Evolutionary conservation across 2,113 vertebrate genomes (phyloP).

Genomic region (Sphaerodactylus townsendi): DNA sequence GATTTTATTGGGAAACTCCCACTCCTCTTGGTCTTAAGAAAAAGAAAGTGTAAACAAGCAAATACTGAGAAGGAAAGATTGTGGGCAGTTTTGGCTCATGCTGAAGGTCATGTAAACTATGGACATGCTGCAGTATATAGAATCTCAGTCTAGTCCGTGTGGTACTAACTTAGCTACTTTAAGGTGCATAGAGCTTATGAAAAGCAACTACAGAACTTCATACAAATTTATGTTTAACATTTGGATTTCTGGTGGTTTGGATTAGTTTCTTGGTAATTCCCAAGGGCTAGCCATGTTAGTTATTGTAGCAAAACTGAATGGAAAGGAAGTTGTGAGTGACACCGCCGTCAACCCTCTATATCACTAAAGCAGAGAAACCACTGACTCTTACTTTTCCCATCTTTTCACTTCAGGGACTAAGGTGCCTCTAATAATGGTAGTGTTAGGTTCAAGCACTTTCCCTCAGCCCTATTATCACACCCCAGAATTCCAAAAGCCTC

Average conservation of each 20-base stretch:
- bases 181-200: neutral
- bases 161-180: neutral
- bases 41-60: neutral
- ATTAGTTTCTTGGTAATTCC: neutral
- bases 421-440: too few relatives aligned
- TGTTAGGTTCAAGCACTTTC: too few relatives aligned
- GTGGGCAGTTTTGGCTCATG: neutral
- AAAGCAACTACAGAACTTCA: neutral
- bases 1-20: constrained; percentile 16
- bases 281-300: too few relatives aligned
- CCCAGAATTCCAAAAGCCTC: too few relatives aligned
- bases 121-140: neutral
- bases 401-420: too few relatives aligned
- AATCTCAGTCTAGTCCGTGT: neutral
- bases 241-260: neutral
- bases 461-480: too few relatives aligned
- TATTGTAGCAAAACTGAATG: too few relatives aligned
- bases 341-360: too few relatives aligned
- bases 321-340: too few relatives aligned
- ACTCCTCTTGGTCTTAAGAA: neutral
- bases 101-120: neutral
- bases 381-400: too few relatives aligned
- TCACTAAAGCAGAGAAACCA: too few relatives aligned
- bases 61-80: constrained; percentile 22
- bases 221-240: neutral